Percentiles rank a stretch among this genome's conserved stretches.
These are phyloP conservation scores for Drosophila simulans DNA, from an alignment of 1,140 invertebrate genomes.

Conservation along the genomic window DNA sequence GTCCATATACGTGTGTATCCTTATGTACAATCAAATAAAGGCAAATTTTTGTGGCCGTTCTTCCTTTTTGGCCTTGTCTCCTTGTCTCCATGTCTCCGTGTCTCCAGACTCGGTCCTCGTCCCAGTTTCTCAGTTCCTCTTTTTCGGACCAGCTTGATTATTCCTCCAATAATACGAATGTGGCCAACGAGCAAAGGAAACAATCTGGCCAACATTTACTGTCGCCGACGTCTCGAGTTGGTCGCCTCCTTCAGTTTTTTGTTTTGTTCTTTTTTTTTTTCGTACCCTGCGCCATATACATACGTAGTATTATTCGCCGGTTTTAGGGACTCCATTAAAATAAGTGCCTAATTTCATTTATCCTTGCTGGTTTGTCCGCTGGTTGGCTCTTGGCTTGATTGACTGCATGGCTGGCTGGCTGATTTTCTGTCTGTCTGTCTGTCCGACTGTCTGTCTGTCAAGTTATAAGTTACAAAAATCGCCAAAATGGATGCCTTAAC, in stretches of 20 bases:
- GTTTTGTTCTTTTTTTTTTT: too few relatives aligned
- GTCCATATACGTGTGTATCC: conserved; percentile 25
- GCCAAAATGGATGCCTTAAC: conserved; percentile 64
- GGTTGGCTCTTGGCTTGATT: conserved; percentile 8
- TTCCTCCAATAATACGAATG: conserved; percentile 52
- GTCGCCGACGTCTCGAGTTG: conserved; percentile 17
- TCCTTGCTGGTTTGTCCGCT: conserved; percentile 18
- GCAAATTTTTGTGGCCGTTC: conserved; percentile 51
- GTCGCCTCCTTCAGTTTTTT: conserved; percentile 1
- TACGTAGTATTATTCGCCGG: conserved; percentile 24
- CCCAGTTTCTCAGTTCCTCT: not conserved
- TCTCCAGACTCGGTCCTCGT: conserved; percentile 1
- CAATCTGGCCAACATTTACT: conserved; percentile 40
- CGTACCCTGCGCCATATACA: not conserved
- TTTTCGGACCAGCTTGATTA: conserved; percentile 38
- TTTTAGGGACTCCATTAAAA: conserved; percentile 73
- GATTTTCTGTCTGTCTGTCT: conserved; percentile 14
- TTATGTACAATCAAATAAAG: conserved; percentile 61
- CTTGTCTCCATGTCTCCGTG: not conserved
- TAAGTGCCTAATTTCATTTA: conserved; percentile 73
- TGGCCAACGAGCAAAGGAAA: conserved; percentile 16
- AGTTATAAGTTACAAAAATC: conserved; percentile 69
- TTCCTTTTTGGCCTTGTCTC: not conserved
- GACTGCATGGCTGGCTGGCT: conserved; percentile 22
- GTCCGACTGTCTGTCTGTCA: conserved; percentile 38